Conservation (phyloP, 2,888 invertebrate species). For the Drosophila niveifrons region DNA sequence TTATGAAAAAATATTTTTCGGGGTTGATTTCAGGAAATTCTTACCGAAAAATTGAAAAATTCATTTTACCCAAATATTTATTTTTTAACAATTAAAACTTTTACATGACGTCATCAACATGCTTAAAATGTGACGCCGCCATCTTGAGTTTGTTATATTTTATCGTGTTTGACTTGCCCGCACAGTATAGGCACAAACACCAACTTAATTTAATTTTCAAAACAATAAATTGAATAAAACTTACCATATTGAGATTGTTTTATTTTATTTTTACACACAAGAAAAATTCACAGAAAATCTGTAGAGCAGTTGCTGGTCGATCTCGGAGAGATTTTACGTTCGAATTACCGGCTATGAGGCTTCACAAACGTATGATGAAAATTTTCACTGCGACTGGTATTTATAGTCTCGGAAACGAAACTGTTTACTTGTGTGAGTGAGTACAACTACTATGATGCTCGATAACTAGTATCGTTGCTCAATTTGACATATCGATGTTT, state of each 20-base stretch:
- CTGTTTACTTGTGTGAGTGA: slow-evolving; percentile 38
- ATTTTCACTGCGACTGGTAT: slow-evolving; percentile 86
- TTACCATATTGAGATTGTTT: slow-evolving; percentile 83
- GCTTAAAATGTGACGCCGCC: slow-evolving; percentile 39
- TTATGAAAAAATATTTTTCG: background rate
- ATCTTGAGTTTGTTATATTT: slow-evolving; percentile 40
- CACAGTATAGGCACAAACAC: background rate
- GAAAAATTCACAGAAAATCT: slow-evolving; percentile 72
- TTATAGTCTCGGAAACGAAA: slow-evolving; percentile 86
- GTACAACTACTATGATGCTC: background rate
- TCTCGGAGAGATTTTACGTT: slow-evolving; percentile 84
- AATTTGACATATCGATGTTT: background rate
- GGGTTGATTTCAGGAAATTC: background rate
- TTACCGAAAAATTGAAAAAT: background rate
- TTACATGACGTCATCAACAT: slow-evolving; percentile 65
- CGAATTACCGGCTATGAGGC: slow-evolving; percentile 89
- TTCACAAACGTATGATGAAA: slow-evolving; percentile 89
- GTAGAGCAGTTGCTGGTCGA: slow-evolving; percentile 51
- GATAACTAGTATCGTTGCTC: background rate
- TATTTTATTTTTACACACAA: slow-evolving; percentile 69
- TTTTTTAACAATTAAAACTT: background rate
- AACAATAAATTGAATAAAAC: slow-evolving; percentile 38
- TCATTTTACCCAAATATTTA: background rate
- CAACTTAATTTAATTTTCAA: background rate
- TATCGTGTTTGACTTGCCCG: background rate